These are phyloP conservation scores for Pelusios castaneus DNA, from an alignment of 2,113 vertebrate species.

Conservation along the genomic window DNA sequence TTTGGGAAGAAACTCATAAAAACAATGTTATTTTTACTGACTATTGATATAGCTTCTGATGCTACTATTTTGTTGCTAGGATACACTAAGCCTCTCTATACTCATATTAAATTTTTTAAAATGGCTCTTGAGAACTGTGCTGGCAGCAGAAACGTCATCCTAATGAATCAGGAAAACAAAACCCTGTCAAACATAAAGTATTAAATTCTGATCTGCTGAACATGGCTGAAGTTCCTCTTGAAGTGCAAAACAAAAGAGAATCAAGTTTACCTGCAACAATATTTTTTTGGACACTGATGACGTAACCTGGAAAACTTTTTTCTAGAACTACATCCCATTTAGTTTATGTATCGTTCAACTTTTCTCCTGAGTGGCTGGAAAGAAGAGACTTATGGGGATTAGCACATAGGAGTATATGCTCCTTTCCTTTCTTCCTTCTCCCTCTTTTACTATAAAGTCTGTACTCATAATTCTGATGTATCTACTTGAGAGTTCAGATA, in stretches of 20 bases:
- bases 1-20: neutral
- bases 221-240: neutral
- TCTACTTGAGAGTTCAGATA: neutral
- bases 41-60: neutral
- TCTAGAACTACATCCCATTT: neutral
- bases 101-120: neutral
- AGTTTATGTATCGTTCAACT: neutral
- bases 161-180: neutral
- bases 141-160: neutral
- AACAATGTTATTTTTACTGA: neutral
- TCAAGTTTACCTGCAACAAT: neutral
- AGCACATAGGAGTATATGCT: neutral
- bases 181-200: neutral
- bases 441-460: neutral
- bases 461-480: neutral
- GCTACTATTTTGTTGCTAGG: neutral
- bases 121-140: neutral
- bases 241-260: neutral
- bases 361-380: neutral
- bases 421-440: neutral
- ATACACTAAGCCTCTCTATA: neutral
- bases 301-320: neutral
- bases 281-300: neutral
- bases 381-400: neutral
- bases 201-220: neutral